Conservation (phyloP, 2,797 vertebrate species). For the Cynodonichthys magdalenae region DNA sequence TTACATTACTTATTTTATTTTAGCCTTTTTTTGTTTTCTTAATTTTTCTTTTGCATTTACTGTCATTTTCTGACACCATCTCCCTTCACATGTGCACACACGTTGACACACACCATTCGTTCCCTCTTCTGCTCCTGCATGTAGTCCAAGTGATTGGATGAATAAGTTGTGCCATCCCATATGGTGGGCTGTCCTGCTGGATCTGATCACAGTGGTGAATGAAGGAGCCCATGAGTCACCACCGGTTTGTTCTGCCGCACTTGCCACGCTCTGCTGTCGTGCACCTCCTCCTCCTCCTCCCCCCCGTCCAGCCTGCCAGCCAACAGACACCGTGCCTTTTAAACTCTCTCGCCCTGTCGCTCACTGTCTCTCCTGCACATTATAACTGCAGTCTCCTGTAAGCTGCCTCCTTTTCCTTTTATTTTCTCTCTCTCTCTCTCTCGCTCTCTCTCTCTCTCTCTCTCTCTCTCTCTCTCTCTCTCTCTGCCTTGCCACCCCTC, state of each 20-base stretch:
- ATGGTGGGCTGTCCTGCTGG: conserved; percentile 80
- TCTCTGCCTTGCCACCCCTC: conserved; percentile 6
- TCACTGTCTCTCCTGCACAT: conserved; percentile 66
- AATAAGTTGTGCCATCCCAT: conserved; percentile 84
- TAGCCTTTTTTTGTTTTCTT: conserved; percentile 31
- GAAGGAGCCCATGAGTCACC: conserved; percentile 77
- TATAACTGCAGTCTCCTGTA: conserved; percentile 42
- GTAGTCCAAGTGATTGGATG: conserved; percentile 75
- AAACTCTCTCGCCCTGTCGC: conserved; percentile 67
- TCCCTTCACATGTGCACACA: conserved; percentile 20
- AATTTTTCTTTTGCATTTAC: conserved; percentile 55
- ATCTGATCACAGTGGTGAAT: conserved; percentile 80
- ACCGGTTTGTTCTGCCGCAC: conserved; percentile 81
- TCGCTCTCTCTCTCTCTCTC: conserved; percentile 6
- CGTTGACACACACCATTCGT: conserved; percentile 36
- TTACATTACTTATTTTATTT: conserved; percentile 47
- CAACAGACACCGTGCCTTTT: conserved; percentile 72
- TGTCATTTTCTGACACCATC: conserved; percentile 54
- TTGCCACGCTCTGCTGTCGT: conserved; percentile 69
- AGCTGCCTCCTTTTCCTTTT: conserved; percentile 19
- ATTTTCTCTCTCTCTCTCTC: conserved; percentile 12
- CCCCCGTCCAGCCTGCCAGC: conserved; percentile 65
- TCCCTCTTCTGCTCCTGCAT: conserved; percentile 67
- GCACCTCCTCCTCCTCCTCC: conserved; percentile 58
- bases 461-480: conserved; percentile 4